Base-by-base conservation (phyloP, 2,797 vertebrate genomes). In the Acomys russatus region DNA sequence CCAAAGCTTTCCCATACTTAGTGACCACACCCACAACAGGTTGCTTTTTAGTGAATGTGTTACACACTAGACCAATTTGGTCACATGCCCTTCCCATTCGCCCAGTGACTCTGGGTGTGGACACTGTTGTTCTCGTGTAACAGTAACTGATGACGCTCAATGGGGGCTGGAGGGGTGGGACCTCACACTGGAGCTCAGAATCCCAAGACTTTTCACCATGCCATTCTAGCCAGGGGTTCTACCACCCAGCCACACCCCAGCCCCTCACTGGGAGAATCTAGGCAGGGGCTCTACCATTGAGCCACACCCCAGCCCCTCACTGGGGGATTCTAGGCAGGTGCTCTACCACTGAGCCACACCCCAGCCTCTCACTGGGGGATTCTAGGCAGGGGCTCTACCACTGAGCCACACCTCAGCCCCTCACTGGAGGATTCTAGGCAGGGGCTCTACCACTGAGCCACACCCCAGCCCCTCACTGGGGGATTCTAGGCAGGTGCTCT, bases 171-270 rank as follows among this genome's bases (percentile, higher is more conserved):
- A n/a, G 1, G 8, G 18, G 6, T 38, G 5, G 2, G 61, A 38
- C 30, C 54, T 17, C 0, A 0, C 1, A 79, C 61, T 56, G 35
- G 33, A 54, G 38, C 25, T 15, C 22, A n/a, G 0, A 35, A 30
- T 8, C 44, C 3, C 0, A 2, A 2, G 18, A 51, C 10, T 74
- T 44, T 74, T 5, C 14, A 14, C 30, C 6, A 54, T 3, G 23
- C 28, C 73, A 66, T 66, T 82, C 82, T 84, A 49, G 82, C 35
- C 59, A 84, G 38, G 61, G 0, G 38, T 38, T 84, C 14, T 66
- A 30, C 23, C 80, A 64, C 38, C 66, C 38, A 49, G 25, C 8
- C 82, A 84, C 25, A 17, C 35, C 61, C 35, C 61, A 49, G 35
- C 14, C 61, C 35, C 33, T 84, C 23, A 17, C 61, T 84, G 80